These are phyloP conservation scores for Clinocottus analis DNA, from an alignment of 2,113 vertebrate genomes.

Conservation along the genomic window DNA sequence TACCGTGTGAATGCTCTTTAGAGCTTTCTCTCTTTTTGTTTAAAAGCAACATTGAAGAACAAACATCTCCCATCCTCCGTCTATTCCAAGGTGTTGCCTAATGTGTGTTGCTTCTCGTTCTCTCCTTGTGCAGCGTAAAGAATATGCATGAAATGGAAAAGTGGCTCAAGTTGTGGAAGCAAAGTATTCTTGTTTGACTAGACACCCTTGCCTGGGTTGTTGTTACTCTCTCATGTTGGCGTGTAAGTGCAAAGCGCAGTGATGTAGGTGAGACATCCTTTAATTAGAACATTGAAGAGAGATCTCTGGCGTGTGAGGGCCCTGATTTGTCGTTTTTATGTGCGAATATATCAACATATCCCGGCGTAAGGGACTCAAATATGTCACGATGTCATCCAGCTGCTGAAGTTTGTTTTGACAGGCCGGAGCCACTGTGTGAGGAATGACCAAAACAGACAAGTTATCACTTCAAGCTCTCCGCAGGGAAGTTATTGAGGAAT, in stretches of 20 bases:
- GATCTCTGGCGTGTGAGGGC: too few relatives aligned
- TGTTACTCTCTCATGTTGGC: background rate
- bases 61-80: background rate
- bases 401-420: background rate
- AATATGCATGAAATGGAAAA: background rate
- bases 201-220: background rate
- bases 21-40: background rate
- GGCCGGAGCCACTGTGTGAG: too few relatives aligned
- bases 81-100: background rate
- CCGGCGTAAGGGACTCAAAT: background rate
- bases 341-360: background rate
- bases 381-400: too few relatives aligned
- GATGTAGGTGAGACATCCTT: background rate
- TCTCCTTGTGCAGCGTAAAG: background rate
- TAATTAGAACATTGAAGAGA: background rate
- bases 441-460: too few relatives aligned
- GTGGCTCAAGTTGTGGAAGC: background rate
- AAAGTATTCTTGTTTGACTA: background rate
- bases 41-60: background rate
- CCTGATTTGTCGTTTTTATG: background rate
- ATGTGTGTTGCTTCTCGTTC: background rate
- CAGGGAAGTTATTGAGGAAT: too few relatives aligned
- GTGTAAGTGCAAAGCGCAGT: background rate
- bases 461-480: too few relatives aligned
- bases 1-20: background rate